Evolutionary conservation across 2,888 invertebrate genomes (phyloP), one percentile per base, ranked within the genome.

Genomic region (Apodemia duryi): DNA sequence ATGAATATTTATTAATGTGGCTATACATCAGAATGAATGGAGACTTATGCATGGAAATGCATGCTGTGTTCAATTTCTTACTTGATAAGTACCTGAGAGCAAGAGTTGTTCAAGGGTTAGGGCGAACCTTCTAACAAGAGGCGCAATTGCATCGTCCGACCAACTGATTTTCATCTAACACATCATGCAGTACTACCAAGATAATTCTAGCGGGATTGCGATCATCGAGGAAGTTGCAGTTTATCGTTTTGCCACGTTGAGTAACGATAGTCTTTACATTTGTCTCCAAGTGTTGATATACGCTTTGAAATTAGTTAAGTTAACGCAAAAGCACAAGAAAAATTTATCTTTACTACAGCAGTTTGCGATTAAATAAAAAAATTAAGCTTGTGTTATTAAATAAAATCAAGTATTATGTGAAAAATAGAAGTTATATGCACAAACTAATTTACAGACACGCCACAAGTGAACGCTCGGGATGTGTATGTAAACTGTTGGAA

Each of bases 201-300:
- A 80, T 75, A 80, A 83, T 77, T 81, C 68, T 82, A 81, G 88
- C 89, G 91, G 90, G 91, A 89, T 83, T 91, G 91, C 91, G 91
- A 91, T 89, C 90, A 91, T 91, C 91, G 90, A 81, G 83, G 84
- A 79, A 70, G 77, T 76, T 75, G 77, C 72, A 73, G 63, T 61
- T 35, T 41, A 43, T 57, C 29, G 54, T 57, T 11, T 41, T 57
- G 38, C 61, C 38, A 61, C 49, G 35, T 64, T 32, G 38, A 60
- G 13, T 32, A 54, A 29, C 29, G 10, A 29, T 10, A 10, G 11
- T 54, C 5, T 52, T 29, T 29, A 10, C 29, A 28, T 54, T 11
- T 54, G 54, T 54, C 54, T 62, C 68, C 63, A 62, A 57, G 57
- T 61, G 64, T 61, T 38, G 63, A 61, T 62, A 57, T 54, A 54